Evolutionary conservation across 53 echinoderm and acorn worm species (phyloP).

Genomic region (Arbacia lixula): DNA sequence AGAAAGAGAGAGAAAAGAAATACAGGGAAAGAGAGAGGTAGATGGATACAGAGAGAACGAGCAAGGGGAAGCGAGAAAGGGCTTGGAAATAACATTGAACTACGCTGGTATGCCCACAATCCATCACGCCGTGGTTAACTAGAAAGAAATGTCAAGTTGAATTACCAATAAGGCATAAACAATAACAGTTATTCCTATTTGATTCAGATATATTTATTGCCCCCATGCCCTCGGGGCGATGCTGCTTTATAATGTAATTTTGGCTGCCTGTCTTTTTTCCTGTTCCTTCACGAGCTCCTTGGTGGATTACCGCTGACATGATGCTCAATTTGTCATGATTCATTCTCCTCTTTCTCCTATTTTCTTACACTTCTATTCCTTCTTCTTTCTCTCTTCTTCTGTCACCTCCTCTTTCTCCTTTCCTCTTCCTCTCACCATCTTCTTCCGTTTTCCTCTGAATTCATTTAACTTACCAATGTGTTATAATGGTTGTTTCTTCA

Average conservation of each 20-base stretch:
- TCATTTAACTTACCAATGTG: too few species aligned
- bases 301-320: too few species aligned
- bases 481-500: too few species aligned
- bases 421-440: too few species aligned
- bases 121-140: conserved; percentile 10
- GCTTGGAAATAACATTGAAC: conserved; percentile 47
- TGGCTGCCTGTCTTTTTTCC: too few species aligned
- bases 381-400: too few species aligned
- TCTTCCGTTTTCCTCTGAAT: too few species aligned
- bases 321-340: too few species aligned
- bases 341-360: too few species aligned
- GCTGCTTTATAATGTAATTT: conserved; percentile 38
- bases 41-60: neutral
- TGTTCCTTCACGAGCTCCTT: too few species aligned
- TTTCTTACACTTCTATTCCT: too few species aligned
- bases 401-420: too few species aligned
- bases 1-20: neutral
- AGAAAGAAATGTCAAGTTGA: conserved; percentile 30
- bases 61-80: neutral
- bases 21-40: neutral
- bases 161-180: conserved; percentile 33
- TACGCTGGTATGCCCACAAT: conserved; percentile 6
- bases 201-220: conserved; percentile 54
- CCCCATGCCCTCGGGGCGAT: conserved; percentile 15
- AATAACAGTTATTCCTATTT: conserved; percentile 30